Conservation (phyloP, 92 coral and sea anemone species). For the Actinostola sp. region DNA sequence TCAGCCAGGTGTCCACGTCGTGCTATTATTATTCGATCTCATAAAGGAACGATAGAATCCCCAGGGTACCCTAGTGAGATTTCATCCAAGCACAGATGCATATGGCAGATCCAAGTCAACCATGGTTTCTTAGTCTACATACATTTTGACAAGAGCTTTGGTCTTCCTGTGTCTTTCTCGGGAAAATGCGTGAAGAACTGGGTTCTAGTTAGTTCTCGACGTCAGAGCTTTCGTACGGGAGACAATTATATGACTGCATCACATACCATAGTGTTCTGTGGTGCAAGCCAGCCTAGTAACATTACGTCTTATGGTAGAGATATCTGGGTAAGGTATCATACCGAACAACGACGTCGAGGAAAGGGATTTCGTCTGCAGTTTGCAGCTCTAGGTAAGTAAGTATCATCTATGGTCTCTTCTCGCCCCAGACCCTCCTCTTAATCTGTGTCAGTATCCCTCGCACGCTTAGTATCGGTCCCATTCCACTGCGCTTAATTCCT, state of each 20-base stretch:
- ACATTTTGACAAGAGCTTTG: conserved; percentile 70
- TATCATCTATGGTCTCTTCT: too few species aligned
- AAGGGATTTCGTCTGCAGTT: conserved; percentile 79
- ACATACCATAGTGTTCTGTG: conserved; percentile 76
- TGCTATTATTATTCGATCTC: conserved; percentile 34
- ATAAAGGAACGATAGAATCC: conserved; percentile 66
- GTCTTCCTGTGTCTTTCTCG: conserved; percentile 54
- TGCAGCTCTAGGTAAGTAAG: conserved; percentile 69
- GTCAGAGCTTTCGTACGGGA: conserved; percentile 56
- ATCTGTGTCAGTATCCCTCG: too few species aligned
- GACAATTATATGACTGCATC: conserved; percentile 40
- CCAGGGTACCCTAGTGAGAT: conserved; percentile 81
- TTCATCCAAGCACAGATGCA: conserved; percentile 67
- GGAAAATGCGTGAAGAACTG: conserved; percentile 60
- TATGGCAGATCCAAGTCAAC: conserved; percentile 77
- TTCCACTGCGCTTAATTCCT: too few species aligned
- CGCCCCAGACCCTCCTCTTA: too few species aligned
- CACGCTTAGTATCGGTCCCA: too few species aligned
- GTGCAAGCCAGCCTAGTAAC: conserved; percentile 71
- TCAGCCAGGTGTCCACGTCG: conserved; percentile 86
- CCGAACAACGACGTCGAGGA: conserved; percentile 45
- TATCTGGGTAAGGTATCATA: conserved; percentile 84
- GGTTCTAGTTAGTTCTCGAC: conserved; percentile 78
- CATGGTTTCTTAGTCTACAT: conserved; percentile 70
- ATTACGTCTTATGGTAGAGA: conserved; percentile 65